A percentile compares a stretch with the other conserved stretches of the same genome.
These are phyloP conservation scores for Rhodeus uyekii DNA, from an alignment of 2,797 vertebrate genomes.

Conservation along the genomic window DNA sequence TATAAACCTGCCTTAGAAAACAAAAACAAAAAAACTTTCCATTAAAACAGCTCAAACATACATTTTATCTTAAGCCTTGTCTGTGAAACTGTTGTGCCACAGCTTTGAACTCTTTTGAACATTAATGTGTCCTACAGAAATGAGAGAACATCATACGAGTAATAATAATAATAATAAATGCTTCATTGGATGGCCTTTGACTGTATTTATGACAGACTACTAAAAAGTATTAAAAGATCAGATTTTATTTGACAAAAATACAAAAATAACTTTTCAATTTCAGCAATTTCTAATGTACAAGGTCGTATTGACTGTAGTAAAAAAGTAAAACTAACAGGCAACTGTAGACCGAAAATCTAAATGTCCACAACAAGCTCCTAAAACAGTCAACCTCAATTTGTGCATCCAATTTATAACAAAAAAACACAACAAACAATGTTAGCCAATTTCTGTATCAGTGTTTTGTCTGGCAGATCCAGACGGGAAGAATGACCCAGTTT, in stretches of 20 bases:
- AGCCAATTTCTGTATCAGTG: neutral
- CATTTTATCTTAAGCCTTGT: neutral
- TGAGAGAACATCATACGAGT: neutral
- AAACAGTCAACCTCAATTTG: neutral
- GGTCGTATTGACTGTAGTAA: neutral
- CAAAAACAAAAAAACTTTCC: neutral
- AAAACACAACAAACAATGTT: neutral
- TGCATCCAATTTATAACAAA: too few relatives aligned
- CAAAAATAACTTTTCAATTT: constrained; percentile 63
- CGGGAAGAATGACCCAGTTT: neutral
- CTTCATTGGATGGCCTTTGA: neutral
- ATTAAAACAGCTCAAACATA: neutral
- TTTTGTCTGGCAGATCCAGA: neutral
- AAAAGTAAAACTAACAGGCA: neutral
- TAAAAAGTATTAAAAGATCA: constrained; percentile 36
- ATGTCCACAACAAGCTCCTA: neutral
- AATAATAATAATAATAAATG: neutral
- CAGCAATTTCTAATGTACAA: neutral
- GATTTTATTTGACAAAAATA: constrained; percentile 60
- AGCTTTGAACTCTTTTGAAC: neutral
- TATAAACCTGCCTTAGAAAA: neutral
- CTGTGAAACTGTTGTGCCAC: too few relatives aligned
- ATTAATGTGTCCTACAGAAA: neutral
- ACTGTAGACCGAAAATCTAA: neutral
- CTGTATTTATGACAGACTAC: neutral